These are phyloP conservation scores for Poliocrania exsul DNA, from an alignment of 2,797 vertebrate genomes.

Conservation along the genomic window DNA sequence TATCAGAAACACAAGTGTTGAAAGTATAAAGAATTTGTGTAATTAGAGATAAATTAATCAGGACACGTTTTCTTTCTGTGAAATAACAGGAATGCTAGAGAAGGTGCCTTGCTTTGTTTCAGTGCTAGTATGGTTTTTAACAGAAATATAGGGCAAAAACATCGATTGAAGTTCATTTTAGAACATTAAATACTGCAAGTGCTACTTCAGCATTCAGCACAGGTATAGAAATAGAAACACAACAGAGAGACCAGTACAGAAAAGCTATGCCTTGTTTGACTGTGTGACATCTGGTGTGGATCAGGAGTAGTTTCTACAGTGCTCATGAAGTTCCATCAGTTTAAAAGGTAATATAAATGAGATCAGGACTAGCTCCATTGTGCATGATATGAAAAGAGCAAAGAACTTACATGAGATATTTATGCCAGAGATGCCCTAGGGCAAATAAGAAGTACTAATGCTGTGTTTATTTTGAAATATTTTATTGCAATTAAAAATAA, in stretches of 20 bases:
- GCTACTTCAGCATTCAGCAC: not conserved
- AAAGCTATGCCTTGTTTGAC: not conserved
- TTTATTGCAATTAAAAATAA: slow-evolving; percentile 79
- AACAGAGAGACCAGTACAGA: slow-evolving; percentile 27
- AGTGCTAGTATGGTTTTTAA: not conserved
- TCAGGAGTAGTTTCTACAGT: not conserved
- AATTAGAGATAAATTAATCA: slow-evolving; percentile 58
- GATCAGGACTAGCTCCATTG: not conserved
- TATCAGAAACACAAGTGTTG: slow-evolving; percentile 27
- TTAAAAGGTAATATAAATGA: not conserved
- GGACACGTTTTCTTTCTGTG: not conserved
- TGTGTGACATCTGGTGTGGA: not conserved
- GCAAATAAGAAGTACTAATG: slow-evolving; percentile 75
- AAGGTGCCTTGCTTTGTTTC: not conserved
- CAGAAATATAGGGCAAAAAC: not conserved
- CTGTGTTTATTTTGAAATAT: slow-evolving; percentile 80
- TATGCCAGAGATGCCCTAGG: slow-evolving; percentile 72
- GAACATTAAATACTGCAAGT: slow-evolving; percentile 40
- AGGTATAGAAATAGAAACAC: slow-evolving; percentile 32
- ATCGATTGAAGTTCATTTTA: slow-evolving; percentile 12
- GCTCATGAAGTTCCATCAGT: not conserved
- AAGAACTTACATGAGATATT: slow-evolving; percentile 79
- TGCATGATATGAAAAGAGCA: slow-evolving; percentile 55
- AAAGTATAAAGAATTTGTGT: slow-evolving; percentile 32
- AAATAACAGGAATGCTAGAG: slow-evolving; percentile 4